Evolutionary conservation across 2,797 vertebrate genomes (phyloP).

Genomic region (Onychomys arenicola): DNA sequence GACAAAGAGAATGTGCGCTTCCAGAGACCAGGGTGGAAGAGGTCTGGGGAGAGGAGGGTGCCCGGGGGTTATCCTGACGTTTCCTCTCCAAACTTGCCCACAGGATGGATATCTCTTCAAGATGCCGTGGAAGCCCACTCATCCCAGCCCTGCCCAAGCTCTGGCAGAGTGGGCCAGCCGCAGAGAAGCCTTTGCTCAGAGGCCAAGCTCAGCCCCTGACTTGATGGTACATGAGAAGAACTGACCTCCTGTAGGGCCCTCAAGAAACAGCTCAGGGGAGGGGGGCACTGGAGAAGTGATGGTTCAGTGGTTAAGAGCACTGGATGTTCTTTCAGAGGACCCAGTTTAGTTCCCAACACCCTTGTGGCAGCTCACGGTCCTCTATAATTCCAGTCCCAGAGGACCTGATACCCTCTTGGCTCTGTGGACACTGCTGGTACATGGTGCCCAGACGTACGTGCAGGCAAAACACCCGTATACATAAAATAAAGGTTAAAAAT

Average conservation of each 20-base stretch:
- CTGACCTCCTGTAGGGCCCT: not conserved
- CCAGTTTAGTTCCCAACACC: not conserved
- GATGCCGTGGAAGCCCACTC: slow-evolving; percentile 89
- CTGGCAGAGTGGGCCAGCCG: slow-evolving; percentile 68
- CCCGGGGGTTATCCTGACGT: not conserved
- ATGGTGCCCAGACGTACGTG: not conserved
- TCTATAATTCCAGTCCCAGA: not conserved
- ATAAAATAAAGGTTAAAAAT: not conserved
- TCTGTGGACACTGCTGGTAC: not conserved
- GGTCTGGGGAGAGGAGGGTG: not conserved
- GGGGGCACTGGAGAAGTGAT: not conserved
- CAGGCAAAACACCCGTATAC: not conserved
- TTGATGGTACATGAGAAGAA: slow-evolving; percentile 89
- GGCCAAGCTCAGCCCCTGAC: slow-evolving; percentile 90
- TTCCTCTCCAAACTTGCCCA: not conserved
- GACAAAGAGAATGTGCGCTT: slow-evolving; percentile 92
- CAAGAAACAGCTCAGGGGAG: not conserved
- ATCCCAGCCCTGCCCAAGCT: slow-evolving; percentile 78
- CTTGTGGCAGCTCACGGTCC: not conserved
- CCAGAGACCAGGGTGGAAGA: not conserved
- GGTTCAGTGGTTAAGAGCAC: not conserved
- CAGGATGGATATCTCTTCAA: slow-evolving; percentile 93
- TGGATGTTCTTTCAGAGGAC: not conserved
- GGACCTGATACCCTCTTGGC: not conserved
- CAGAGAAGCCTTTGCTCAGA: slow-evolving; percentile 87